Evolutionary conservation across 64 coral and sea anemone species (phyloP).

Genomic region (Cladopsammia gracilis): DNA sequence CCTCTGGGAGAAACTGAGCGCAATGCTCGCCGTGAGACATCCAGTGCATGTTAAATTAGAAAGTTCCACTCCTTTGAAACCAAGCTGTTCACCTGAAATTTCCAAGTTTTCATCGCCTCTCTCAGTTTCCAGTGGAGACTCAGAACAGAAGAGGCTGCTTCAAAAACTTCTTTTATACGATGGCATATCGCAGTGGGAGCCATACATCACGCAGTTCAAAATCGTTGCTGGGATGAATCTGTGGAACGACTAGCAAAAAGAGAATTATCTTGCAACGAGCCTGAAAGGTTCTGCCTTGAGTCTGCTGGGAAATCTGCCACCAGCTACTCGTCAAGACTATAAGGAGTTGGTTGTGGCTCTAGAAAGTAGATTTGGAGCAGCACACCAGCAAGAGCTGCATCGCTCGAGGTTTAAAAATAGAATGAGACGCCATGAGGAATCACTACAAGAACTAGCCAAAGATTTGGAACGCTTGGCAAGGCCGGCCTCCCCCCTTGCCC

Average conservation of each 20-base stretch:
- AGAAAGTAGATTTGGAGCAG: not conserved
- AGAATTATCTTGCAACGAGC: constrained; percentile 34
- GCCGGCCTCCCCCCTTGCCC: too few species aligned
- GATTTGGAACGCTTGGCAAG: too few species aligned
- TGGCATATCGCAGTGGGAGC: constrained; percentile 42
- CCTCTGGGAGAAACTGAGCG: not conserved
- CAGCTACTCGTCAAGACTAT: constrained; percentile 12
- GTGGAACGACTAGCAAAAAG: constrained; percentile 6
- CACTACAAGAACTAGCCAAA: too few species aligned
- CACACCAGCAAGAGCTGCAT: constrained; percentile 4
- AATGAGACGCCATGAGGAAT: too few species aligned
- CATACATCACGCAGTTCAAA: constrained; percentile 29
- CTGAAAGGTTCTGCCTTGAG: constrained; percentile 35
- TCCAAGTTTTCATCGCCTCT: not conserved
- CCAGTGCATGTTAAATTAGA: not conserved
- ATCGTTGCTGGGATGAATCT: constrained; percentile 11
- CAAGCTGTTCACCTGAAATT: not conserved
- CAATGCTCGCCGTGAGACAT: not conserved
- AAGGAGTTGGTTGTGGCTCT: not conserved
- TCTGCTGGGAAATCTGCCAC: constrained; percentile 47
- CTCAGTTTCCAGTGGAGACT: not conserved
- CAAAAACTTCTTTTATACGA: constrained; percentile 31
- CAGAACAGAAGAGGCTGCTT: constrained; percentile 2
- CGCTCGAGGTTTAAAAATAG: not conserved
- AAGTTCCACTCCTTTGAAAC: constrained; percentile 2